Evolutionary conservation across 2,797 vertebrate genomes (phyloP).

Genomic region (Sardinella longiceps): DNA sequence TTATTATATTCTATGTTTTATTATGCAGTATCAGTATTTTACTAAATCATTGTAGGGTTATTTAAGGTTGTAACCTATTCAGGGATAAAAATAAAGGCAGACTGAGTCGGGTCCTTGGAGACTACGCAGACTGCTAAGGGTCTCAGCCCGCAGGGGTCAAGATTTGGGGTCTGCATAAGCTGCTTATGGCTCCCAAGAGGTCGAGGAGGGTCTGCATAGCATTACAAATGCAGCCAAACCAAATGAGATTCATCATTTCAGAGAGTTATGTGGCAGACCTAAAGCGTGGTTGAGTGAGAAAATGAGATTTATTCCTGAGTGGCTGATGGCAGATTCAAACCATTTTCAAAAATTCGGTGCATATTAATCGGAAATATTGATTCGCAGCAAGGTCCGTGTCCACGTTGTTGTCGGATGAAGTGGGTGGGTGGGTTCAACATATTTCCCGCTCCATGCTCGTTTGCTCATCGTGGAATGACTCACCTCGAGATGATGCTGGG

Average conservation of each 20-base stretch:
- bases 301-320: not conserved
- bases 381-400: not conserved
- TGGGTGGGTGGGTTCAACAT: not conserved
- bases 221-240: not conserved
- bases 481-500: constrained; percentile 91
- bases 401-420: not conserved
- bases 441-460: not conserved
- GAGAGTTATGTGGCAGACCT: not conserved
- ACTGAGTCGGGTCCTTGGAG: not conserved
- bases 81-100: not conserved
- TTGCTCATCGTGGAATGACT: constrained; percentile 59
- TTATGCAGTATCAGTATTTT: too few relatives aligned
- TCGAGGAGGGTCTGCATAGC: not conserved
- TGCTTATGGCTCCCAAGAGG: not conserved
- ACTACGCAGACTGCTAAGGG: not conserved
- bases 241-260: not conserved
- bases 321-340: not conserved
- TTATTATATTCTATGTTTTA: too few relatives aligned
- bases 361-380: not conserved
- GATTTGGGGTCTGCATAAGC: not conserved
- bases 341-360: not conserved
- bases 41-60: too few relatives aligned
- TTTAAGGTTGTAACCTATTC: not conserved
- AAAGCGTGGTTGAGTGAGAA: not conserved
- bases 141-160: not conserved